Evolutionary conservation across 2,797 vertebrate species (phyloP).

Genomic region (Chaenodraco wilsoni): DNA sequence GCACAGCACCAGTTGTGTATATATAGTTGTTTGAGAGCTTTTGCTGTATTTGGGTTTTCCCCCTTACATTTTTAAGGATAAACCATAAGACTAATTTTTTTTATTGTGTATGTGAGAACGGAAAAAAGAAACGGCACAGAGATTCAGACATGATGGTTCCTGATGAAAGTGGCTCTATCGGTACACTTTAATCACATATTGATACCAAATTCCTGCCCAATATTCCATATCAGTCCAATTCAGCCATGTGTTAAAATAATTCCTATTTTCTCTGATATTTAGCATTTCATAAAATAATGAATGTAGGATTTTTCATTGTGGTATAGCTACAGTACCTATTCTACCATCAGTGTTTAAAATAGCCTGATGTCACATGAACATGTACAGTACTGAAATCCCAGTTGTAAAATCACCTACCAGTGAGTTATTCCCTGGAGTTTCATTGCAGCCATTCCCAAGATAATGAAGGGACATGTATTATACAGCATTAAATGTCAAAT

Average conservation of each 20-base stretch:
- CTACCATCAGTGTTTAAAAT: constrained; percentile 5
- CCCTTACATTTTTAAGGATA: not conserved
- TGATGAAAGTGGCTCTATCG: constrained; percentile 2
- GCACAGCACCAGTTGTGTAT: constrained; percentile 1
- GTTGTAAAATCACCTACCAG: constrained; percentile 30
- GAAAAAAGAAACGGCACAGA: constrained; percentile 1
- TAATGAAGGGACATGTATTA: constrained; percentile 49
- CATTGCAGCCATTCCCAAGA: constrained; percentile 31
- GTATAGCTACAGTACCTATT: not conserved
- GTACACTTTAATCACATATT: constrained; percentile 26
- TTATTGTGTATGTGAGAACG: not conserved
- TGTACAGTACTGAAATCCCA: constrained; percentile 12
- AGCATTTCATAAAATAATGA: too few relatives aligned
- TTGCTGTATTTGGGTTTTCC: not conserved
- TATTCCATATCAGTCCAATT: not conserved
- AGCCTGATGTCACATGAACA: constrained; percentile 12
- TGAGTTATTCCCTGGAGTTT: constrained; percentile 42
- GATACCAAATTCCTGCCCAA: constrained; percentile 1
- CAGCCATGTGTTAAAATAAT: not conserved
- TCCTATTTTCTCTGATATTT: too few relatives aligned
- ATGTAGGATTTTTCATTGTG: too few relatives aligned
- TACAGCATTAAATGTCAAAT: constrained; percentile 65
- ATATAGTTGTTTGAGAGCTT: not conserved
- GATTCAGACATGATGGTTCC: not conserved
- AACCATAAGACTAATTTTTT: not conserved